A percentile compares a stretch with the other conserved stretches of the same genome.
Conservation (phyloP, 2,888 invertebrate species). For the Drosophila antonietae region DNA sequence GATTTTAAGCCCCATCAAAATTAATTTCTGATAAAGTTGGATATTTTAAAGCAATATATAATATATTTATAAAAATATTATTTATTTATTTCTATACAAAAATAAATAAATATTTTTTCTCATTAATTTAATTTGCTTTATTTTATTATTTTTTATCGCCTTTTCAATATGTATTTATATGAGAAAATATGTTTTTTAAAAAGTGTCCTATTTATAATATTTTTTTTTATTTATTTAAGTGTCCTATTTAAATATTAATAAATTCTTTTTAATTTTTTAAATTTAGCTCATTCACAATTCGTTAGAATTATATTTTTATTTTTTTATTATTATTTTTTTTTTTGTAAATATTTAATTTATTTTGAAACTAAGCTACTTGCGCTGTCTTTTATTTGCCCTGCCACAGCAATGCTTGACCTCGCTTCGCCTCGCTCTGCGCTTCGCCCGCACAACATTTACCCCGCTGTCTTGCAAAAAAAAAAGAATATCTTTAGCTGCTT, state of each 20-base stretch:
- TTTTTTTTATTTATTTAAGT: neutral
- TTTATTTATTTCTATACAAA: too few species aligned
- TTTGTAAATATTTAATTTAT: conserved; percentile 4
- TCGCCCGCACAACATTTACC: conserved; percentile 7
- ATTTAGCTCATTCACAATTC: conserved; percentile 17
- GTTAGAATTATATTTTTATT: neutral
- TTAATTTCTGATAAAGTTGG: too few species aligned
- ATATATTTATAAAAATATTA: too few species aligned
- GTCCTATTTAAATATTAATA: neutral
- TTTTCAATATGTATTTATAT: too few species aligned
- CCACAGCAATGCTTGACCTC: neutral
- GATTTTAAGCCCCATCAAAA: neutral
- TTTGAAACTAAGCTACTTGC: conserved; percentile 33
- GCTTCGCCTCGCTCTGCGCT: neutral
- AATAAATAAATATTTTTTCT: too few species aligned
- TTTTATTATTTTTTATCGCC: too few species aligned
- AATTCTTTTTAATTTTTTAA: neutral
- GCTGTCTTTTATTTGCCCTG: conserved; percentile 7
- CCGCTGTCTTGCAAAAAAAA: conserved; percentile 3
- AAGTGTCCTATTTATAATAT: too few species aligned
- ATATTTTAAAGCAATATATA: too few species aligned
- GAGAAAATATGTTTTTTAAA: too few species aligned
- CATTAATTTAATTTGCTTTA: too few species aligned
- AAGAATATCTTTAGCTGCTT: conserved; percentile 58
- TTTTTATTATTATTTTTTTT: neutral